These are phyloP conservation scores for Psittacula echo DNA, from an alignment of 2,797 vertebrate genomes.

Conservation along the genomic window DNA sequence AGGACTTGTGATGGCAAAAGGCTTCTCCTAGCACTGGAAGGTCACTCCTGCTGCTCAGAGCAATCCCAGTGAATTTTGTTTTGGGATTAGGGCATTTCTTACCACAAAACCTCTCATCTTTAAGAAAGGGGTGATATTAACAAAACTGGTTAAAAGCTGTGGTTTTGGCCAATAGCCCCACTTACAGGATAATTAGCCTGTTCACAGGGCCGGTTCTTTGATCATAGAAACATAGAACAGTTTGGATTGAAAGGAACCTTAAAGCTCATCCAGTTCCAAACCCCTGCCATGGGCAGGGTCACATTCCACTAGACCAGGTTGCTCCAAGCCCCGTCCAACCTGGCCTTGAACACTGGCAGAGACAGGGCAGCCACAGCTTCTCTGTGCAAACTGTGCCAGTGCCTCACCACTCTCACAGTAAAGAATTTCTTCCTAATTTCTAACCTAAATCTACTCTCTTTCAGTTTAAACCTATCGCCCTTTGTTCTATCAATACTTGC, in stretches of 20 bases:
- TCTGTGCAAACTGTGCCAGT: not conserved
- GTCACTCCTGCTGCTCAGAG: not conserved
- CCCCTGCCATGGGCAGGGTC: not conserved
- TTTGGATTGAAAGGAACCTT: not conserved
- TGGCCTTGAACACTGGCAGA: no score
- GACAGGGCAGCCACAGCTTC: not conserved
- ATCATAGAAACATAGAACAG: not conserved
- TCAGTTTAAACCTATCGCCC: not conserved
- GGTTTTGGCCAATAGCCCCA: not conserved
- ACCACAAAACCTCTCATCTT: not conserved
- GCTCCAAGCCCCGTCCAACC: not conserved
- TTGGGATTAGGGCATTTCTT: not conserved
- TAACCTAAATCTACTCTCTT: not conserved
- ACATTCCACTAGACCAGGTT: not conserved
- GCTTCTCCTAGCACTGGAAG: not conserved
- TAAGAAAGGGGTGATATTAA: not conserved
- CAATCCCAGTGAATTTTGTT: not conserved
- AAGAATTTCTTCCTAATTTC: not conserved
- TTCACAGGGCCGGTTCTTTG: not conserved
- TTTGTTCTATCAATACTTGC: not conserved
- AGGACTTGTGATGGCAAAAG: not conserved
- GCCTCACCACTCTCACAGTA: not conserved
- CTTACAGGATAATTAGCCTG: accelerated
- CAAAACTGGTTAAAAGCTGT: not conserved
- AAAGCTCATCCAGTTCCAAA: not conserved